These are phyloP conservation scores for Apolygus lucorum DNA, from an alignment of 1,140 invertebrate genomes.

Conservation along the genomic window DNA sequence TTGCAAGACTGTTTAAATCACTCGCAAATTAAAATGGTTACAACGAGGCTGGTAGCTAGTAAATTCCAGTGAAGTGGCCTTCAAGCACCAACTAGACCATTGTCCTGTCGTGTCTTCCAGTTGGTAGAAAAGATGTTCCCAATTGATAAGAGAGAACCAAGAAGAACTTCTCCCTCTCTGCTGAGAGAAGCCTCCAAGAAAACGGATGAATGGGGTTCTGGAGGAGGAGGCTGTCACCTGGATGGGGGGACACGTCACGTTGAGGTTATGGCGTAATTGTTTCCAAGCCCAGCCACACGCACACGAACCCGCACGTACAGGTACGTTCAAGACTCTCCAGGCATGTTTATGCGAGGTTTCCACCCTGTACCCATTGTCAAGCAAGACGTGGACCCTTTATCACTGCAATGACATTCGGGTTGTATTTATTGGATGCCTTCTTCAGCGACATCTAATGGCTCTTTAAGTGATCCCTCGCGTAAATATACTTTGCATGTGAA, in stretches of 20 bases:
- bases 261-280: slow-evolving; percentile 22
- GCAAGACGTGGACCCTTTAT: slow-evolving; percentile 11
- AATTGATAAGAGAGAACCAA: slow-evolving; percentile 1
- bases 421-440: slow-evolving; percentile 20
- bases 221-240: slow-evolving; percentile 1
- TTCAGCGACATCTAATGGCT: slow-evolving; percentile 17
- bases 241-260: slow-evolving; percentile 7
- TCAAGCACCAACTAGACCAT: slow-evolving; percentile 10
- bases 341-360: slow-evolving; percentile 15
- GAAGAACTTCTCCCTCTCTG: background rate
- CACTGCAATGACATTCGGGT: slow-evolving; percentile 17
- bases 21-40: slow-evolving; percentile 15
- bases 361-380: slow-evolving; percentile 16
- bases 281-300: slow-evolving; percentile 7
- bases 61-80: slow-evolving; percentile 2
- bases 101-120: slow-evolving; percentile 10
- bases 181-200: background rate
- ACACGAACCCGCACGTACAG: background rate
- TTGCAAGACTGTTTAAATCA: background rate
- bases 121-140: slow-evolving; percentile 15
- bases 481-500: slow-evolving; percentile 13
- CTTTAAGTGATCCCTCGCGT: slow-evolving; percentile 19
- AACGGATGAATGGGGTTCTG: slow-evolving; percentile 9
- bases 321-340: background rate
- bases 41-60: slow-evolving; percentile 7